Base-by-base conservation (phyloP, 2,888 invertebrate genomes). In the Holacanthella duospinosa region DNA sequence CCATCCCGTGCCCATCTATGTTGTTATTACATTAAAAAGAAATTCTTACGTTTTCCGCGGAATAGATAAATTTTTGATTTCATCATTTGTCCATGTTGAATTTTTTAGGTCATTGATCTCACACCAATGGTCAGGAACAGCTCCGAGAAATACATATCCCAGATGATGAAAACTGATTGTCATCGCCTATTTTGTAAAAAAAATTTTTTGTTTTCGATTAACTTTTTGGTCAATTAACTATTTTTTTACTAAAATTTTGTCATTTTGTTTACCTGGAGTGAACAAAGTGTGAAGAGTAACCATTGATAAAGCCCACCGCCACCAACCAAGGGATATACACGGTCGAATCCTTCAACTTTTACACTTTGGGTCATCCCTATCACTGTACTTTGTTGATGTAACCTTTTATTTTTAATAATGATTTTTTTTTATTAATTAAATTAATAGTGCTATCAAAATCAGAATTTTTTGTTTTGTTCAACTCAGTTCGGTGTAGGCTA, bases 41-140 rank as follows among this genome's bases (percentile, higher is more conserved):
- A n/a, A n/a, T n/a, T n/a, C n/a, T 48, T 21, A 48, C 48, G 19
- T 4, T 48, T 48, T 21, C n/a, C 48, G 6, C n/a, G 72, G 72
- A 60, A 71, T 71, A 19, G 71, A 68, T 53, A 72, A 43, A 48
- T 69, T 68, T 48, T 66, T 62, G 62, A 72, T 68, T 66, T 72
- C 62, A 56, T 68, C 68, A 48, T 55, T 26, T 43, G 63, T 70
- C 72, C 71, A 71, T n/a, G 4, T 28, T 24, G 43, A 25, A 3
- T 28, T 21, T 27, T 55, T 6, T 44, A 65, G 43, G 28, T 61
- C 69, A 24, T 59, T 53, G n/a, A 69, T 43, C n/a, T 48, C 24
- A 55, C 72, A 72, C 68, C 68, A 71, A 55, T 71, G 71, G 4
- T 62, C 64, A 4, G 72, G 72, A n/a, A 72, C 69, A 44, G 68